Evolutionary conservation across 2,113 vertebrate species (phyloP).

Genomic region (Chloebia gouldiae): DNA sequence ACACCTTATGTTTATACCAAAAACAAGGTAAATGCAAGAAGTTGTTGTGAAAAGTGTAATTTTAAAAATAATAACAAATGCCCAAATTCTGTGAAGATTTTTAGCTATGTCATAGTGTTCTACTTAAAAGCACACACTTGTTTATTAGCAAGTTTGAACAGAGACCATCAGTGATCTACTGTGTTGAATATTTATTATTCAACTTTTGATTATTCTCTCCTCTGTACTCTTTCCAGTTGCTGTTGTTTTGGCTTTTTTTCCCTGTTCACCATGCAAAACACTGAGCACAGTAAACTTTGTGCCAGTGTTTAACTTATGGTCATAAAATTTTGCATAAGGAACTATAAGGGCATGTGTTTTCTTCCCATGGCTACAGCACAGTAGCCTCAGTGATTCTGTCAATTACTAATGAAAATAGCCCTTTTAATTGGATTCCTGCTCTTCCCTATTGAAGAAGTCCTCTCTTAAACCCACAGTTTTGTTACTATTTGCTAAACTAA

Average conservation of each 20-base stretch:
- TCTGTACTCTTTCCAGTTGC: not conserved
- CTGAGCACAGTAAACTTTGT: not conserved
- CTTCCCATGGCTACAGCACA: not conserved
- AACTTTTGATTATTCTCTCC: not conserved
- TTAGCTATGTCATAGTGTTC: not conserved
- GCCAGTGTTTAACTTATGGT: not conserved
- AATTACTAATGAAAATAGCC: not conserved
- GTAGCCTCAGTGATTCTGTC: not conserved
- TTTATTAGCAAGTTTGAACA: not conserved
- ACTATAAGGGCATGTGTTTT: not conserved
- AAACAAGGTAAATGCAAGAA: conserved; percentile 81
- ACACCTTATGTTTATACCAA: conserved; percentile 76
- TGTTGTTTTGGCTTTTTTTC: not conserved
- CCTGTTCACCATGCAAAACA: not conserved
- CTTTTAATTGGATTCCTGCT: not conserved
- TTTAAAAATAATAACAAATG: not conserved
- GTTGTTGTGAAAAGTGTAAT: not conserved
- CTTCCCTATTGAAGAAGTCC: not conserved
- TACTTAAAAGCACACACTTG: not conserved
- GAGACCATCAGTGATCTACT: not conserved
- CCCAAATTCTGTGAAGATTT: not conserved
- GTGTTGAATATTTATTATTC: not conserved
- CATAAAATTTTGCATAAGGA: not conserved
- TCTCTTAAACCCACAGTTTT: not conserved
- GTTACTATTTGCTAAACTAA: not conserved